These are phyloP conservation scores for Ferdinandea cuprea DNA, from an alignment of 2,888 invertebrate species.

Conservation along the genomic window DNA sequence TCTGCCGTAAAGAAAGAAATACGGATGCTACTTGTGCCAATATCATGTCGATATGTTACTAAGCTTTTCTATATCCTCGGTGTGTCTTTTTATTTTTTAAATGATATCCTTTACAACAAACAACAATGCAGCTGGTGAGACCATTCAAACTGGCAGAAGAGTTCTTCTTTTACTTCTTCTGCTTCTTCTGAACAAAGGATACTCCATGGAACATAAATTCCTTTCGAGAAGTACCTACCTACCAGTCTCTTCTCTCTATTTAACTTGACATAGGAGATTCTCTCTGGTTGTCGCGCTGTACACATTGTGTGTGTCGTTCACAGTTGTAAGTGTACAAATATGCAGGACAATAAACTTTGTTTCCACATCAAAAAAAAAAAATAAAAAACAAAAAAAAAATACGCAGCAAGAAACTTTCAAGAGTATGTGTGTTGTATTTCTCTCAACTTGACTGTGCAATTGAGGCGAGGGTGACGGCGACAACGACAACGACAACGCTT, in stretches of 20 bases:
- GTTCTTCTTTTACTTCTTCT: not conserved
- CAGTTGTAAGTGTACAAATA: conserved; percentile 54
- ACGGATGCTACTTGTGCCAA: conserved; percentile 54
- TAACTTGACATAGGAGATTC: conserved; percentile 63
- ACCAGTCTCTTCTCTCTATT: conserved; percentile 49
- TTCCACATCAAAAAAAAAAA: too few relatives aligned
- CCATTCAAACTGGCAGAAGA: conserved; percentile 37
- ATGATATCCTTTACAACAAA: conserved; percentile 64
- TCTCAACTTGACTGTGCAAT: not conserved
- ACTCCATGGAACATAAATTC: conserved; percentile 71
- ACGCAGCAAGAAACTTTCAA: conserved; percentile 46
- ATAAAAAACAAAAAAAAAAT: conserved; percentile 41
- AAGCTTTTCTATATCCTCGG: conserved; percentile 38
- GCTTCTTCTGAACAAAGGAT: conserved; percentile 46
- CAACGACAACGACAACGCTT: too few relatives aligned
- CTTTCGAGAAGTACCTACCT: conserved; percentile 52
- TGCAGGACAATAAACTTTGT: conserved; percentile 71
- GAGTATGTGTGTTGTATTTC: conserved; percentile 14
- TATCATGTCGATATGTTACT: conserved; percentile 60
- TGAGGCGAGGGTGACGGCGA: not conserved
- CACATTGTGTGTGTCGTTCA: conserved; percentile 45
- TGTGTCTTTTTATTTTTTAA: conserved; percentile 31
- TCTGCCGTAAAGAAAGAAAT: conserved; percentile 9
- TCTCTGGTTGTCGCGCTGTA: conserved; percentile 44
- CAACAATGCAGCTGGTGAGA: conserved; percentile 61